Evolutionary conservation across 2,797 vertebrate species (phyloP).

Genomic region (Cossypha heuglini): DNA sequence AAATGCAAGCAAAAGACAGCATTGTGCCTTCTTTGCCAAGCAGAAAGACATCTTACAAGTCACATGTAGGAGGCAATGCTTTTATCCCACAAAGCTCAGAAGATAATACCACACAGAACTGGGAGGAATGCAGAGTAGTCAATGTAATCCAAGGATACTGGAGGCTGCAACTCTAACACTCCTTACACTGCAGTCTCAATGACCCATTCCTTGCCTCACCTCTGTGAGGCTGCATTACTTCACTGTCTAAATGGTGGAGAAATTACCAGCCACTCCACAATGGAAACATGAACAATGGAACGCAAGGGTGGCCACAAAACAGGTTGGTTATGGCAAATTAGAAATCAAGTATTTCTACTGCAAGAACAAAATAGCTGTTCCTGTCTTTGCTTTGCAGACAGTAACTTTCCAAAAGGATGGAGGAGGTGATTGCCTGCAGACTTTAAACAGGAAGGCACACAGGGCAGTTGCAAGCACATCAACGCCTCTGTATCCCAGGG

Average conservation of each 20-base stretch:
- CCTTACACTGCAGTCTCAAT: background rate
- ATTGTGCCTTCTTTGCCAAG: background rate
- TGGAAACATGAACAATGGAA: rapidly evolving
- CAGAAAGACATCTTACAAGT: background rate
- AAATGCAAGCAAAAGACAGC: background rate
- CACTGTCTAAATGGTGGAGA: background rate
- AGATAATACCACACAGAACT: rapidly evolving
- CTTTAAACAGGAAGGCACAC: background rate
- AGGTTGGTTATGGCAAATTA: background rate
- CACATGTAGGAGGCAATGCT: background rate
- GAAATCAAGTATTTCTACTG: background rate
- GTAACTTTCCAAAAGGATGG: background rate
- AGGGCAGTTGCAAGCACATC: background rate
- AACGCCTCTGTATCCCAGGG: background rate
- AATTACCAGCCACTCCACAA: background rate
- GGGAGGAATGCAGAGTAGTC: background rate
- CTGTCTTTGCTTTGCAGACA: background rate
- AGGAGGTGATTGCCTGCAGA: background rate
- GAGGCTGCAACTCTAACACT: background rate
- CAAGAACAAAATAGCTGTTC: background rate
- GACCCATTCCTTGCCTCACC: background rate
- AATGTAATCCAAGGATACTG: background rate
- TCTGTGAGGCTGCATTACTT: background rate
- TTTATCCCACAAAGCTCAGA: background rate
- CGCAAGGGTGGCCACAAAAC: background rate